A percentile compares a stretch with the other conserved stretches of the same genome.
These are phyloP conservation scores for Narcine bancroftii DNA, from an alignment of 2,113 vertebrate genomes.

Conservation along the genomic window DNA sequence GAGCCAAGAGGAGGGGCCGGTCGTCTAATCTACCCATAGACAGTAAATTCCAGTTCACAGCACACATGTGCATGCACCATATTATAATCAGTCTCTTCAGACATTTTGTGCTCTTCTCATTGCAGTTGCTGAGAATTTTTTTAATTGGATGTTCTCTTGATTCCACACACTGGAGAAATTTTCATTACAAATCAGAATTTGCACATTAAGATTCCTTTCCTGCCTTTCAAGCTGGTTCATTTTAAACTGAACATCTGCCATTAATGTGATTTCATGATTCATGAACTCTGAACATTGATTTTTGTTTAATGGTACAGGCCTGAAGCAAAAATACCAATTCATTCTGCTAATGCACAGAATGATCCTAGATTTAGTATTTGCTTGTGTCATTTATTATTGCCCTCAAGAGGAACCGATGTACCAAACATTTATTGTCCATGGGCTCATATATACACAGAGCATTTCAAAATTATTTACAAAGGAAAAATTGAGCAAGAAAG, in stretches of 20 bases:
- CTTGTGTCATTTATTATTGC: not conserved
- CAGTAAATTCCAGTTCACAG: no score
- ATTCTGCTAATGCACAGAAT: not conserved
- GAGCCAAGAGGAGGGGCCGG: no score
- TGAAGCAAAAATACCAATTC: not conserved
- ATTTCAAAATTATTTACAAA: not conserved
- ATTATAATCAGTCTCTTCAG: not conserved
- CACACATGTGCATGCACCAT: not conserved
- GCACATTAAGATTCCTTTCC: not conserved
- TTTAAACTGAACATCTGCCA: not conserved
- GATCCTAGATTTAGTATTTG: not conserved
- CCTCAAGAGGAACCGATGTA: not conserved
- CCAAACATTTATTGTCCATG: not conserved
- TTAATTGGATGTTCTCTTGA: not conserved
- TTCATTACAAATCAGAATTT: slow-evolving; percentile 1
- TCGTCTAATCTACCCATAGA: no score
- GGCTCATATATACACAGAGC: not conserved
- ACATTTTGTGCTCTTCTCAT: not conserved
- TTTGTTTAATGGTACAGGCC: not conserved
- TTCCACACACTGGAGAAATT: not conserved
- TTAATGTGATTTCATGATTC: not conserved
- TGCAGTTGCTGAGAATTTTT: not conserved
- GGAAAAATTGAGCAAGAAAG: not conserved
- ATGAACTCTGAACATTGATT: not conserved
- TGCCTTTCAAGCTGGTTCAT: not conserved